Percentiles rank a stretch among this genome's conserved stretches.
Evolutionary conservation across 2,113 vertebrate species (phyloP).

Genomic region (Glareola pratincola): DNA sequence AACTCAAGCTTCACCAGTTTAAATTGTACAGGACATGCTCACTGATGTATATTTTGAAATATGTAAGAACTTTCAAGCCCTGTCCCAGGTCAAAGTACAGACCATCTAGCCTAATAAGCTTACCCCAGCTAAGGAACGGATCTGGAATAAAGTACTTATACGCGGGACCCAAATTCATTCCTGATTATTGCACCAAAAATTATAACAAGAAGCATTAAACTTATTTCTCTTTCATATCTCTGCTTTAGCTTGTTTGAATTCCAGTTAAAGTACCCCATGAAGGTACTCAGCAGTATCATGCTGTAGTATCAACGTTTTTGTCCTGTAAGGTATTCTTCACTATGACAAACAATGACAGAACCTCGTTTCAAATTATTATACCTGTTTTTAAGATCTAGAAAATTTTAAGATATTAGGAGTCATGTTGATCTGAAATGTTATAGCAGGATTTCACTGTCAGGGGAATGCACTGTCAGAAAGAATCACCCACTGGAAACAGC

Average conservation of each 20-base stretch:
- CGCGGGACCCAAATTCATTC: not conserved
- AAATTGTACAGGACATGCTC: not conserved
- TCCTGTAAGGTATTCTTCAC: not conserved
- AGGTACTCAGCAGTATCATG: not conserved
- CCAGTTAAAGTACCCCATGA: not conserved
- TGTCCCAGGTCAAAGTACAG: not conserved
- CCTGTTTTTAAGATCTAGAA: not conserved
- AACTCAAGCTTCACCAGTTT: not conserved
- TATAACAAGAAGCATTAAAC: not conserved
- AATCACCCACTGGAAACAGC: constrained; percentile 24
- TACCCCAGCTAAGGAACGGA: not conserved
- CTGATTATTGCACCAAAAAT: not conserved
- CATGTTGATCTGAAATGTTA: not conserved
- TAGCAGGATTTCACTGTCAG: constrained; percentile 14
- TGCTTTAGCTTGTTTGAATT: not conserved
- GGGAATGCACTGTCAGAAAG: constrained; percentile 14
- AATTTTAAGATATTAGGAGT: not conserved
- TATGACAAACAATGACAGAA: not conserved
- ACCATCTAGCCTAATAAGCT: not conserved
- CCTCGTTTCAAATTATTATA: not conserved
- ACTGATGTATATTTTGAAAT: not conserved
- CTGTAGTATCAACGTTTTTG: not conserved
- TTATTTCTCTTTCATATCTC: not conserved
- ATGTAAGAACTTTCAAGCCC: not conserved
- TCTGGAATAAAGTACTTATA: not conserved